Base-by-base conservation (phyloP, 2,888 invertebrate genomes). In the Schrankia costaestrigalis region DNA sequence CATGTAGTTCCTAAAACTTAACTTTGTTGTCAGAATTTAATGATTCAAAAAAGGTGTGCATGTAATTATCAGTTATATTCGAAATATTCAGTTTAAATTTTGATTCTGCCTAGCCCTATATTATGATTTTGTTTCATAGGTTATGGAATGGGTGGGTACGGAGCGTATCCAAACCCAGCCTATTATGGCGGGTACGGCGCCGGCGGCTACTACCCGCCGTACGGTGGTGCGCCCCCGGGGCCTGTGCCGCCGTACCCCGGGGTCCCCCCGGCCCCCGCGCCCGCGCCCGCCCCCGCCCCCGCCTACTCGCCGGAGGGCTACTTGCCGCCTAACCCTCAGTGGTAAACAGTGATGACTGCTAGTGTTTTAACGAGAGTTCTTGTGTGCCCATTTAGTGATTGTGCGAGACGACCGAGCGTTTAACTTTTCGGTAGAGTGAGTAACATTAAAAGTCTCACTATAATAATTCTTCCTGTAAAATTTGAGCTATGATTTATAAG, bases 101-200 rank as follows among this genome's bases (percentile, higher is more conserved):
- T 17, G 7, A 17, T 7, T 17, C 17, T 7, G 3, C 7, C 4
- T 17, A 3, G 3, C 17, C 3, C 7, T 5, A 7, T 15, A 26
- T 17, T 15, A 11, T 11, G 11, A 26, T 17, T 17, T 4, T 26
- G 19, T 19, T 27, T 35, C 7, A 12, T 4, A 86, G 88, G 83
- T 44, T 87, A 86, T 56, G 77, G 78, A 0, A 76, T 84, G 76
- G 80, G 82, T n/a, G n/a, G n/a, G 1, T 87, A 84, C 52, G 78
- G 81, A 7, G 78, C 69, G 31, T 86, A 82, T 49, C 75, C 81
- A 3, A 84, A 79, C 54, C 78, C 88, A 17, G 78, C 89, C 21
- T 90, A 90, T 58, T 90, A 90, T 70, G 90, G 87, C 11, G 89
- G 86, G 26, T 90, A 90, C 67, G 85, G 87, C 8, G 80, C 81